Percentiles rank a stretch among this genome's conserved stretches.
These are phyloP conservation scores for Caenorhabditis afra DNA, from an alignment of 2,888 invertebrate species.

Conservation along the genomic window DNA sequence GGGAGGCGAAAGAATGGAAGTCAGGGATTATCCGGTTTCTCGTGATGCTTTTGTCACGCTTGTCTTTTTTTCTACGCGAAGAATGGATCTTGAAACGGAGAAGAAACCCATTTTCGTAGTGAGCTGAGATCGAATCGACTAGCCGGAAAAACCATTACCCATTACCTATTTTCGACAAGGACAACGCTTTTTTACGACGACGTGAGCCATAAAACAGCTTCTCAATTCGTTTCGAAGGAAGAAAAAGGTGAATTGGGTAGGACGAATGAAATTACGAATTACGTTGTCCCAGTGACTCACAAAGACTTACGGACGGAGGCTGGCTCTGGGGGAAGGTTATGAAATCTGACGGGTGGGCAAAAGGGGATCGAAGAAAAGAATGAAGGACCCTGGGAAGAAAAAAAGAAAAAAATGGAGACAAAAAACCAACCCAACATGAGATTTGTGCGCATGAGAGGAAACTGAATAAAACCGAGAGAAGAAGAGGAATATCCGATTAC, in stretches of 20 bases:
- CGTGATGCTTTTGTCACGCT: too few relatives aligned
- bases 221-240: constrained; percentile 28
- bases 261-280: constrained; percentile 29
- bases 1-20: too few relatives aligned
- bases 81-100: too few relatives aligned
- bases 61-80: too few relatives aligned
- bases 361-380: background rate
- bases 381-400: constrained; percentile 11
- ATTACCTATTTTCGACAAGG: constrained; percentile 30
- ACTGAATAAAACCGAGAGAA: constrained; percentile 32
- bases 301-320: background rate
- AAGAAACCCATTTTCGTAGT: too few relatives aligned
- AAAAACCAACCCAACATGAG: constrained; percentile 21
- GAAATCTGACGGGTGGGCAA: constrained; percentile 29
- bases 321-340: too few relatives aligned
- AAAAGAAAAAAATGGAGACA: constrained; percentile 1
- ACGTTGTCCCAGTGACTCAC: constrained; percentile 21
- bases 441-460: constrained; percentile 21
- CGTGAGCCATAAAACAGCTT: constrained; percentile 24
- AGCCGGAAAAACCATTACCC: constrained; percentile 28
- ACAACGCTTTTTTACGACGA: constrained; percentile 33
- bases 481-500: constrained; percentile 41
- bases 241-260: constrained; percentile 42
- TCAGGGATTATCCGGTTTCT: too few relatives aligned
- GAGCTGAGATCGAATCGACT: constrained; percentile 7